phyloP scores from a whole-genome alignment of 2,888 invertebrate species.

The Dynastes grantii region DNA sequence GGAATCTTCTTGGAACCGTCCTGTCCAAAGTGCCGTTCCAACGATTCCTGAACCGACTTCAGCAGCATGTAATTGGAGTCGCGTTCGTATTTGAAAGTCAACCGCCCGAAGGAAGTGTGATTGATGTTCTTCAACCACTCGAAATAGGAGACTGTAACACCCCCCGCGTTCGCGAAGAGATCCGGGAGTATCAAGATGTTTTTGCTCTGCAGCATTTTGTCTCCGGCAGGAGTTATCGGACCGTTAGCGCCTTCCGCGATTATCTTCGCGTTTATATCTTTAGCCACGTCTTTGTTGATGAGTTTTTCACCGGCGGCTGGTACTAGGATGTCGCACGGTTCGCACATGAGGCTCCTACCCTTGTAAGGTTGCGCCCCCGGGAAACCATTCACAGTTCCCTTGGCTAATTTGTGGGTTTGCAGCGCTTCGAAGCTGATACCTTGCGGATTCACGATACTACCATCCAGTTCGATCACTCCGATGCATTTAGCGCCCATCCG shows the following conservation, averaged over 20 bases:
- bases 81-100: constrained; percentile 90
- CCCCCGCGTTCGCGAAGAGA: constrained; percentile 84
- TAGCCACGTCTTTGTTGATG: constrained; percentile 89
- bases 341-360: constrained; percentile 80
- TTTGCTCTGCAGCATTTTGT: constrained; percentile 80
- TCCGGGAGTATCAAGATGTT: constrained; percentile 88
- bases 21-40: constrained; percentile 66
- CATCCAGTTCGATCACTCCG: constrained; percentile 80
- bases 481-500: constrained; percentile 81
- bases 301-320: constrained; percentile 96
- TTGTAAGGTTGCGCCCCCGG: constrained; percentile 78
- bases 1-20: constrained; percentile 61
- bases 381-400: constrained; percentile 92
- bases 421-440: constrained; percentile 83
- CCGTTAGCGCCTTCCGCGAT: constrained; percentile 94
- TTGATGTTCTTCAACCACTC: constrained; percentile 93
- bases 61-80: constrained; percentile 88
- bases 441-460: constrained; percentile 76
- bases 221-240: constrained; percentile 89
- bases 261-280: constrained; percentile 89
- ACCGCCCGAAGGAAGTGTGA: constrained; percentile 90
- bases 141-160: constrained; percentile 94
- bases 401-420: constrained; percentile 86
- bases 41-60: constrained; percentile 73
- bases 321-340: constrained; percentile 94